These are phyloP conservation scores for Ricordea florida DNA, from an alignment of 92 coral and sea anemone species.

Conservation along the genomic window DNA sequence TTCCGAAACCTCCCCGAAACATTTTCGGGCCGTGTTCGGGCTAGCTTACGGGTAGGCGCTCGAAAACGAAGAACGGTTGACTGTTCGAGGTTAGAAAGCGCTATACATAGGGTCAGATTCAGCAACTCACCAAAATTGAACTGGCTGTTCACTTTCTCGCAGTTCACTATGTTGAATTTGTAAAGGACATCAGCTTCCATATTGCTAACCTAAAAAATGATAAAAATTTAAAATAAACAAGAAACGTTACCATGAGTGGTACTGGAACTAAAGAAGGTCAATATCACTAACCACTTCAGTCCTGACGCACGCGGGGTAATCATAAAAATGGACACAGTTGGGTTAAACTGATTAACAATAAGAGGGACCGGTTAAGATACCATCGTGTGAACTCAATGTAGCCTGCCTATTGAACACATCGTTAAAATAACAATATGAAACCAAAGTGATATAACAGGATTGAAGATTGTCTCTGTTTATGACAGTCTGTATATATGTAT, in stretches of 20 bases:
- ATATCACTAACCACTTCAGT: not conserved
- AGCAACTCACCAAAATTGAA: slow-evolving; percentile 89
- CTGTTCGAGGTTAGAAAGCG: not conserved
- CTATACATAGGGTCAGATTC: not conserved
- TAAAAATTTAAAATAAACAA: not conserved
- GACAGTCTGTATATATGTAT: too few relatives aligned
- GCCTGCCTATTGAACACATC: too few relatives aligned
- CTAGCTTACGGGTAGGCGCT: not conserved
- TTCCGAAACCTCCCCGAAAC: too few relatives aligned
- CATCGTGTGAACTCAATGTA: too few relatives aligned
- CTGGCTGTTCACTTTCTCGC: slow-evolving; percentile 95
- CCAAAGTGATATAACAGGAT: too few relatives aligned
- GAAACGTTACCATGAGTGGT: not conserved
- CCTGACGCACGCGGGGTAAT: not conserved
- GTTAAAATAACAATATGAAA: too few relatives aligned
- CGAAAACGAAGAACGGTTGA: not conserved
- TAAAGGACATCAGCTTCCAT: slow-evolving; percentile 96
- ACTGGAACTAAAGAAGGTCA: not conserved
- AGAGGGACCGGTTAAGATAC: too few relatives aligned
- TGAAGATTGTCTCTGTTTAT: too few relatives aligned
- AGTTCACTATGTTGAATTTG: slow-evolving; percentile 93
- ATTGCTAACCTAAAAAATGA: slow-evolving; percentile 72
- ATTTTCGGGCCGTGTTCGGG: too few relatives aligned
- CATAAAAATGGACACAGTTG: too few relatives aligned
- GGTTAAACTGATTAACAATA: too few relatives aligned